Evolutionary conservation across 2,113 vertebrate species (phyloP).

Genomic region (Euleptes europaea): DNA sequence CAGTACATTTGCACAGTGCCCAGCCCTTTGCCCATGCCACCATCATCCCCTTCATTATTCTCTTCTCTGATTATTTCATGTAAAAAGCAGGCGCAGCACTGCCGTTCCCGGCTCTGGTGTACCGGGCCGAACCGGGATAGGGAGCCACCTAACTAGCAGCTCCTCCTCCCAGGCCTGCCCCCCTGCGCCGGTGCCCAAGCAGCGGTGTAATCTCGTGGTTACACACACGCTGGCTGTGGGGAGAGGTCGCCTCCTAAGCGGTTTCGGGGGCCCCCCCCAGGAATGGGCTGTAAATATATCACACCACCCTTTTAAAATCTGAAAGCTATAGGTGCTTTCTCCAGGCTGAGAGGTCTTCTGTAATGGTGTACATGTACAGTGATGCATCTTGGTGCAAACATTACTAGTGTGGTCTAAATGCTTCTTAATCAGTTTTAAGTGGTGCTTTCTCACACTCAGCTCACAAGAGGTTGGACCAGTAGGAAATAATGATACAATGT

Average conservation of each 20-base stretch:
- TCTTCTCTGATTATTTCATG: not conserved
- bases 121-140: no score
- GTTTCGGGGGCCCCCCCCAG: no score
- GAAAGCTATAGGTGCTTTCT: constrained; percentile 6
- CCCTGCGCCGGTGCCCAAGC: no score
- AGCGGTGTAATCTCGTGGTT: no score
- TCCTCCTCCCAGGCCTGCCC: no score
- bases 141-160: no score
- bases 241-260: no score
- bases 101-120: no score
- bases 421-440: not conserved
- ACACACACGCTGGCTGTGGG: no score
- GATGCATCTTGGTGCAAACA: not conserved
- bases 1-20: not conserved
- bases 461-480: not conserved
- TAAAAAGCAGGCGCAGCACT: no score
- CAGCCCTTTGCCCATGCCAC: not conserved
- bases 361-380: not conserved
- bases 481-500: not conserved
- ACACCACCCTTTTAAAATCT: no score
- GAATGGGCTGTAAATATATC: no score
- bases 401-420: not conserved
- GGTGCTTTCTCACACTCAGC: not conserved
- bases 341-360: not conserved
- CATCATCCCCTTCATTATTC: not conserved